Conservation (phyloP, 2,888 invertebrate species). For the Pollenia labialis region DNA sequence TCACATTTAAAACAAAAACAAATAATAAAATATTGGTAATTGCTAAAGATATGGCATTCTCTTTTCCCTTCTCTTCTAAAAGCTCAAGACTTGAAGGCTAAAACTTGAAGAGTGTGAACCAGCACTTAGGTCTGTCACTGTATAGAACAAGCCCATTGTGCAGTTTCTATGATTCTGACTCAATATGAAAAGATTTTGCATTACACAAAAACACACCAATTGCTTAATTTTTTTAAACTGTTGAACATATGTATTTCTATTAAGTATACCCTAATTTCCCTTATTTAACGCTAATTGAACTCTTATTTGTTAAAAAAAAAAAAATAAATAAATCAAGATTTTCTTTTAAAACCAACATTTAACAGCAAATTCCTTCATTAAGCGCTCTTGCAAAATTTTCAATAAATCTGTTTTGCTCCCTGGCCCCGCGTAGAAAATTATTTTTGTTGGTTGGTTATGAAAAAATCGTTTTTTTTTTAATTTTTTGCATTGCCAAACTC, state of each 20-base stretch:
- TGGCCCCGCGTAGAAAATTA: neutral
- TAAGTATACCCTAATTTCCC: neutral
- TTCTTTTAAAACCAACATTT: constrained; percentile 18
- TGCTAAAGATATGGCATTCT: too few relatives aligned
- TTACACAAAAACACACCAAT: too few relatives aligned
- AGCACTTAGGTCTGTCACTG: too few relatives aligned
- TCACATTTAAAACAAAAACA: too few relatives aligned
- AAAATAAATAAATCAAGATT: constrained; percentile 38
- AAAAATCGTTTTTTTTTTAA: constrained; percentile 12
- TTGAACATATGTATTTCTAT: constrained; percentile 16
- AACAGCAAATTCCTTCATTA: constrained; percentile 47
- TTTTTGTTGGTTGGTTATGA: constrained; percentile 23
- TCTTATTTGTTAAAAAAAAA: neutral
- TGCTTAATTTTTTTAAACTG: neutral
- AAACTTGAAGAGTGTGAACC: too few relatives aligned
- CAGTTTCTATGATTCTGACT: too few relatives aligned
- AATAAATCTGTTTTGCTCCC: neutral
- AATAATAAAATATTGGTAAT: too few relatives aligned
- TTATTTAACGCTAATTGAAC: neutral
- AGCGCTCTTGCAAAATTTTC: constrained; percentile 50
- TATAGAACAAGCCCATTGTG: too few relatives aligned
- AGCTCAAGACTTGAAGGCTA: too few relatives aligned
- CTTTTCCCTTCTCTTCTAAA: too few relatives aligned
- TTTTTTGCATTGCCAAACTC: constrained; percentile 69
- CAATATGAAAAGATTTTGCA: too few relatives aligned